These are phyloP conservation scores for Acleris cristana DNA, from an alignment of 2,888 invertebrate species.

Conservation along the genomic window DNA sequence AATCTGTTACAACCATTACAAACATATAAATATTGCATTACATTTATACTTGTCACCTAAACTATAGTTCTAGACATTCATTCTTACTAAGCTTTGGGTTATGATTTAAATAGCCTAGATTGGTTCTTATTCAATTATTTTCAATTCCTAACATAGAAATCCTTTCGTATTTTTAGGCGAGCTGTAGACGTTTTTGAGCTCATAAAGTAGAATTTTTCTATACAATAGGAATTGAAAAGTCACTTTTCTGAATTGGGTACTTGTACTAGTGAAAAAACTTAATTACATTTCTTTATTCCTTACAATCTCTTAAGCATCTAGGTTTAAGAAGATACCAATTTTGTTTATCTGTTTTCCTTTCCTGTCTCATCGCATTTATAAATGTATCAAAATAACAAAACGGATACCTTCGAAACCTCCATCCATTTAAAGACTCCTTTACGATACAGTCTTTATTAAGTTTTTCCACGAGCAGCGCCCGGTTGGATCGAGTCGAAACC, in stretches of 20 bases:
- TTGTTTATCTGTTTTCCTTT: no score
- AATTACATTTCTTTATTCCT: background rate
- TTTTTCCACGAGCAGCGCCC: slow-evolving; percentile 27
- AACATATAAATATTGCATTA: slow-evolving; percentile 38
- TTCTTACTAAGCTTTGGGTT: slow-evolving; percentile 61
- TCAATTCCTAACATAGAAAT: slow-evolving; percentile 19
- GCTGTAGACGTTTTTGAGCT: background rate
- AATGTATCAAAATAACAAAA: background rate
- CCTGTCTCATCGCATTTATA: no score
- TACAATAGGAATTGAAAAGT: slow-evolving; percentile 22
- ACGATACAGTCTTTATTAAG: background rate
- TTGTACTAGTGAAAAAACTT: slow-evolving; percentile 25
- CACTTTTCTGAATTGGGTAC: slow-evolving; percentile 1
- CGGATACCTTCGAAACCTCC: background rate
- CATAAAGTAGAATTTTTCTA: background rate
- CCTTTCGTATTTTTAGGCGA: background rate
- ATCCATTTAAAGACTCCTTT: background rate
- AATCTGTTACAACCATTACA: slow-evolving; percentile 29
- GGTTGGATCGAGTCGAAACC: slow-evolving; percentile 33
- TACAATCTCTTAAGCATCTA: background rate
- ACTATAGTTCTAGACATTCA: slow-evolving; percentile 38
- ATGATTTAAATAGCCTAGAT: slow-evolving; percentile 57
- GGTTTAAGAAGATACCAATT: no score
- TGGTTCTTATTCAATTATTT: slow-evolving; percentile 52
- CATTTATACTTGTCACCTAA: slow-evolving; percentile 55